phyloP scores from a whole-genome alignment of 2,888 invertebrate species.

The Phengaris alcon region DNA sequence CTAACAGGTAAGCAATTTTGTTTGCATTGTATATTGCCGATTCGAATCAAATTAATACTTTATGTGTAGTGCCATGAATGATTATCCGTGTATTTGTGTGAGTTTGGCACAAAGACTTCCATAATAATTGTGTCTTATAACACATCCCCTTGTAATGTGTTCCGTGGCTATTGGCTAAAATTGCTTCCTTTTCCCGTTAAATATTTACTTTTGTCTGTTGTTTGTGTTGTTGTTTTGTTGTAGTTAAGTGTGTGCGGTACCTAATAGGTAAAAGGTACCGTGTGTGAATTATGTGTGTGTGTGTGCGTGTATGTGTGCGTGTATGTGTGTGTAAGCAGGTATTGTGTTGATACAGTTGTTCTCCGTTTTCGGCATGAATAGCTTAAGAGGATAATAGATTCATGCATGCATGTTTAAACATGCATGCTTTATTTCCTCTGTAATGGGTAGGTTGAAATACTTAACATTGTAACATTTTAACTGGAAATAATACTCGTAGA shows the following conservation, averaged over 20 bases:
- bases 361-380: conserved; percentile 34
- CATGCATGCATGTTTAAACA: conserved; percentile 29
- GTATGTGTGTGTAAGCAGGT: conserved; percentile 29
- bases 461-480: conserved; percentile 14
- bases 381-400: conserved; percentile 33
- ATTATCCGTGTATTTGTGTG: too few species aligned
- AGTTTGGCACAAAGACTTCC: too few species aligned
- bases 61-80: too few species aligned
- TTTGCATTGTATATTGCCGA: too few species aligned
- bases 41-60: too few species aligned
- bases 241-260: not conserved
- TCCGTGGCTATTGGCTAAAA: too few species aligned
- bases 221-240: too few species aligned
- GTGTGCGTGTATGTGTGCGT: conserved; percentile 29
- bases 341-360: conserved; percentile 36
- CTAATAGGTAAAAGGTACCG: not conserved
- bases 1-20: too few species aligned
- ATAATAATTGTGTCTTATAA: too few species aligned
- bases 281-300: conserved; percentile 17
- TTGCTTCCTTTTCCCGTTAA: not conserved
- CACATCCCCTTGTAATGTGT: too few species aligned
- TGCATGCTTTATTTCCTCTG: conserved; percentile 29
- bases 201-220: not conserved
- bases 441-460: not conserved
- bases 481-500: too few species aligned